These are phyloP conservation scores for Polyergus mexicanus DNA, from an alignment of 1,140 invertebrate species.

Conservation along the genomic window DNA sequence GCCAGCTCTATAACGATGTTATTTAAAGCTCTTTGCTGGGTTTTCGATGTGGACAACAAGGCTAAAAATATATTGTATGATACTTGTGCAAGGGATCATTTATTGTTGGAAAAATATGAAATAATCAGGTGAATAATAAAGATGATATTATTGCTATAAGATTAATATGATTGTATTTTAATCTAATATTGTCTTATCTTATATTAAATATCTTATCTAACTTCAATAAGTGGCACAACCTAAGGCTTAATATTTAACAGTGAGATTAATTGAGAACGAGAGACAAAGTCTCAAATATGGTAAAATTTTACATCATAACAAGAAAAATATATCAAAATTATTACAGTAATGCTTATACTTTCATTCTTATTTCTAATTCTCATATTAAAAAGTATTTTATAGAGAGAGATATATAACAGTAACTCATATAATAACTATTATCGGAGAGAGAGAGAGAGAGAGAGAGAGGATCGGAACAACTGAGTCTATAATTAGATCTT, in stretches of 20 bases:
- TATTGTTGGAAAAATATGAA: neutral
- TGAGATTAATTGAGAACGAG: neutral
- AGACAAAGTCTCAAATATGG: neutral
- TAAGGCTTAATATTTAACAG: neutral
- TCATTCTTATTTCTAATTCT: neutral
- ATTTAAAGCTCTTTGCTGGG: neutral
- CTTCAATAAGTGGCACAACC: neutral
- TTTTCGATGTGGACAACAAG: neutral
- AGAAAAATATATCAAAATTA: neutral
- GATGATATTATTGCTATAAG: neutral
- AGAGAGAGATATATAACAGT: neutral
- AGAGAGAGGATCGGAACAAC: neutral
- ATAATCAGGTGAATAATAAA: neutral
- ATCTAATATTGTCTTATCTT: slow-evolving; percentile 19
- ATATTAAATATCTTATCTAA: slow-evolving; percentile 30
- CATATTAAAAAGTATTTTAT: neutral
- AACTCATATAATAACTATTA: neutral
- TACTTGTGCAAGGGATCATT: slow-evolving; percentile 19
- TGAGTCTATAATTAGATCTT: neutral
- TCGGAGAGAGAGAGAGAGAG: neutral
- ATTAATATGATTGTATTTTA: slow-evolving; percentile 25
- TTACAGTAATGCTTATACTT: too few relatives aligned
- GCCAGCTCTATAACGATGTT: neutral
- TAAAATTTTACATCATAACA: neutral
- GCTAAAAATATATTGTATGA: neutral